A percentile compares a stretch with the other conserved stretches of the same genome.
Evolutionary conservation across 2,113 vertebrate species (phyloP).

Genomic region (Romanogobio albipinnatus): DNA sequence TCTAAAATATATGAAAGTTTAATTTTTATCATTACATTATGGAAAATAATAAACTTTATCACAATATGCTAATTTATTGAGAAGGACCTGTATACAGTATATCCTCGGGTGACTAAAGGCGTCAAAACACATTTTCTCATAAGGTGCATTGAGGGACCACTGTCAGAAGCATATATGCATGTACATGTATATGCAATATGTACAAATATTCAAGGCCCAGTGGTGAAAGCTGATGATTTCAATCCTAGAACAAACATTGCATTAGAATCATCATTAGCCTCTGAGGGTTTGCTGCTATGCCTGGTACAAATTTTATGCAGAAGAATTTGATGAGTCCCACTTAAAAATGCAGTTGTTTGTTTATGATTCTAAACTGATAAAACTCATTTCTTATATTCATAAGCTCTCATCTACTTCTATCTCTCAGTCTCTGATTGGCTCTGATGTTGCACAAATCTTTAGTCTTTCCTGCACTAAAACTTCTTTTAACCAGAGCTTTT

Average conservation of each 20-base stretch:
- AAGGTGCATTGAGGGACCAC: background rate
- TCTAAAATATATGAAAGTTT: too few species aligned
- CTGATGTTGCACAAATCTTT: background rate
- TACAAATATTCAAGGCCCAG: background rate
- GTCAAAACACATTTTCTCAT: background rate
- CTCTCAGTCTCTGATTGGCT: background rate
- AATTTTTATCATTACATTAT: too few species aligned
- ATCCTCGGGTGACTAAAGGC: background rate
- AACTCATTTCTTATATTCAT: conserved; percentile 20
- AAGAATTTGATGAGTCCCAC: conserved; percentile 29
- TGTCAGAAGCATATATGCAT: background rate
- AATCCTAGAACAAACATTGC: conserved; percentile 13
- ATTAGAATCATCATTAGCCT: conserved; percentile 23
- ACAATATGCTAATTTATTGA: too few species aligned
- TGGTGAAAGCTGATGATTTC: conserved; percentile 9
- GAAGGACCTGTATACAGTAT: too few species aligned
- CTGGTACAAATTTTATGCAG: conserved; percentile 7
- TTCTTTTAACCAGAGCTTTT: conserved; percentile 16
- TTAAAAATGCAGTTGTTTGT: conserved; percentile 29
- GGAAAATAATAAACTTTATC: too few species aligned
- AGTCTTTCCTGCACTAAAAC: background rate
- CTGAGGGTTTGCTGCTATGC: background rate
- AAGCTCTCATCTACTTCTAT: background rate
- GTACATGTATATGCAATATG: background rate
- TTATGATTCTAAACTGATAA: conserved; percentile 25